These are phyloP conservation scores for Carterocephalus palaemon DNA, from an alignment of 2,888 invertebrate species.

Conservation along the genomic window DNA sequence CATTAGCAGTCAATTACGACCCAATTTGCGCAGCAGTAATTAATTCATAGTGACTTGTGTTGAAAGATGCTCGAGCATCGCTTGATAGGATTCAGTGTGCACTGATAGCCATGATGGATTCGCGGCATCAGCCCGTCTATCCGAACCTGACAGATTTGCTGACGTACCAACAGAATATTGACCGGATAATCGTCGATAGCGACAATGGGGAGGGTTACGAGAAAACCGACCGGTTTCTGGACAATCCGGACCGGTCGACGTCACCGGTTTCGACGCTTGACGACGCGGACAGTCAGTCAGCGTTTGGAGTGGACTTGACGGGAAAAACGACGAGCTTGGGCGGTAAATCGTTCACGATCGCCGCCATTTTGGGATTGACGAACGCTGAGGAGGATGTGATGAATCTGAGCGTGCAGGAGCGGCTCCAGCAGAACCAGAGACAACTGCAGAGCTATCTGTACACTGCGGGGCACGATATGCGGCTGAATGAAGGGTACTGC, in stretches of 20 bases:
- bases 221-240: conserved; percentile 44
- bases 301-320: conserved; percentile 66
- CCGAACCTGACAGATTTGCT: conserved; percentile 62
- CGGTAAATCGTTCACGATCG: conserved; percentile 91
- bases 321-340: conserved; percentile 66
- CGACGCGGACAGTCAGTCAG: conserved; percentile 61
- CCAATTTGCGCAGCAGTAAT: conserved; percentile 27
- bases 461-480: conserved; percentile 57
- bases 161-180: conserved; percentile 60
- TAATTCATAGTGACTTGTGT: not conserved
- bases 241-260: conserved; percentile 46
- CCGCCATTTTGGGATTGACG: conserved; percentile 89
- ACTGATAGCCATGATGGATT: conserved; percentile 59
- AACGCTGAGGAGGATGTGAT: conserved; percentile 72
- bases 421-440: conserved; percentile 63
- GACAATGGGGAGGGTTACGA: conserved; percentile 44
- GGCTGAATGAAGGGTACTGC: conserved; percentile 63
- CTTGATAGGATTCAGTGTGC: conserved; percentile 37
- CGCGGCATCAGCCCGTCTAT: conserved; percentile 53
- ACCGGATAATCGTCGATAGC: conserved; percentile 47
- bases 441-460: conserved; percentile 66
- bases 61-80: conserved; percentile 31
- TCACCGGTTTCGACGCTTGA: conserved; percentile 64
- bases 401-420: conserved; percentile 77
- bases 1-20: conserved; percentile 39